These are phyloP conservation scores for Drosophila aldrichi DNA, from an alignment of 2,888 invertebrate genomes.

Conservation along the genomic window DNA sequence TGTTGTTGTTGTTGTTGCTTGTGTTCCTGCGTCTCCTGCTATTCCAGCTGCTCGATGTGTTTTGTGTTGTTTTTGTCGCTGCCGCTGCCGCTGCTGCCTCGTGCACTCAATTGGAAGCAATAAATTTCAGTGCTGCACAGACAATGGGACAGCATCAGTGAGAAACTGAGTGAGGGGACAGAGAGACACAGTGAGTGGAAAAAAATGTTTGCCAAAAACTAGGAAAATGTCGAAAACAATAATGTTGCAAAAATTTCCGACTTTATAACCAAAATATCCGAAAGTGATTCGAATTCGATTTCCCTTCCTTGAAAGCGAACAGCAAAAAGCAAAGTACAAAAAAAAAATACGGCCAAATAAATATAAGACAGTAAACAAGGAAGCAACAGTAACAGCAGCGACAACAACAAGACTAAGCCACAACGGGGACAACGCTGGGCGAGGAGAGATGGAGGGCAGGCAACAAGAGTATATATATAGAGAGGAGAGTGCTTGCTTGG, in stretches of 20 bases:
- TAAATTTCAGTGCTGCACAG: slow-evolving; percentile 80
- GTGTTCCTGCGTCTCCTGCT: slow-evolving; percentile 22
- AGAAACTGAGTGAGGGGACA: not conserved
- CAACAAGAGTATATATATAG: not conserved
- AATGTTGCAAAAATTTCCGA: slow-evolving; percentile 82
- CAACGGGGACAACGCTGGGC: slow-evolving; percentile 24
- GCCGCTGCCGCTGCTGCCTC: slow-evolving; percentile 27
- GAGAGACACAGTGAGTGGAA: slow-evolving; percentile 12
- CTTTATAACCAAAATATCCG: slow-evolving; percentile 83
- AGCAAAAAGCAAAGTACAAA: slow-evolving; percentile 12
- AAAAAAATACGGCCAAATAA: slow-evolving; percentile 55
- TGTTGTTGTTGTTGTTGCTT: slow-evolving; percentile 40
- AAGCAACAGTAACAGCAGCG: slow-evolving; percentile 54
- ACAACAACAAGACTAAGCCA: slow-evolving; percentile 55
- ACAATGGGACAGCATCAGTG: slow-evolving; percentile 51
- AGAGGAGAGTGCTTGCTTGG: slow-evolving; percentile 1
- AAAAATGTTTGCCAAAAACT: slow-evolving; percentile 65
- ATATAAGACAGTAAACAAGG: slow-evolving; percentile 67
- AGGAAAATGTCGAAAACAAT: slow-evolving; percentile 81
- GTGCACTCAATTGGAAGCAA: slow-evolving; percentile 84
- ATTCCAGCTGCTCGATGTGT: slow-evolving; percentile 4
- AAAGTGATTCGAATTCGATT: slow-evolving; percentile 85
- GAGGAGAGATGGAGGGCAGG: not conserved
- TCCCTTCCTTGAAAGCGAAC: slow-evolving; percentile 62
- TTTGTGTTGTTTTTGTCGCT: slow-evolving; percentile 42